Evolutionary conservation across 2,113 vertebrate species (phyloP).

Genomic region (Butastur rufipennis): DNA sequence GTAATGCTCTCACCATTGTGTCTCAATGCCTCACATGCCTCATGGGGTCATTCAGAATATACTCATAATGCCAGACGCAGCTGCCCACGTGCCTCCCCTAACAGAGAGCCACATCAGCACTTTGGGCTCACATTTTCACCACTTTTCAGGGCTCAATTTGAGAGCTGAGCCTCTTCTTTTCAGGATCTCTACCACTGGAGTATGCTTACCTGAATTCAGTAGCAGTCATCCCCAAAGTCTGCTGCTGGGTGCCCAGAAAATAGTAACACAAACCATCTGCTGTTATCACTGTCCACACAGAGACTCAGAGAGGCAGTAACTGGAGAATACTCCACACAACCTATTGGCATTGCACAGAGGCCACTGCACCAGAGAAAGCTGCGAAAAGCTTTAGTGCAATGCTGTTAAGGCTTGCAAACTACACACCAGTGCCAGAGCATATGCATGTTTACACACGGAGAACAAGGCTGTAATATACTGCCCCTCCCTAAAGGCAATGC

Average conservation of each 20-base stretch:
- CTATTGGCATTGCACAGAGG: background rate
- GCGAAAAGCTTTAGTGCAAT: background rate
- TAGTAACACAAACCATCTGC: background rate
- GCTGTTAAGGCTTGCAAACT: background rate
- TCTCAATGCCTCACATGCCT: background rate
- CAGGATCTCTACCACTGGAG: background rate
- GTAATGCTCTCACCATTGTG: background rate
- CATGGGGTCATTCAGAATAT: background rate
- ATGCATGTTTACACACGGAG: fast-evolving
- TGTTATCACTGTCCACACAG: background rate
- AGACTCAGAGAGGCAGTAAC: background rate
- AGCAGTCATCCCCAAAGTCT: background rate
- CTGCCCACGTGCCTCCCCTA: background rate
- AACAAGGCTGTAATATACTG: background rate
- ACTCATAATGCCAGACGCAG: background rate
- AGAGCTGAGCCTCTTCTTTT: background rate
- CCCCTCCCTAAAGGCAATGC: background rate
- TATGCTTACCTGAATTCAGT: background rate
- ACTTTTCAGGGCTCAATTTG: background rate
- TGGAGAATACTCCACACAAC: background rate
- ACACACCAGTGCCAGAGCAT: background rate
- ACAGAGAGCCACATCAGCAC: background rate
- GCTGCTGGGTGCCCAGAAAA: background rate
- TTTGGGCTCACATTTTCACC: background rate
- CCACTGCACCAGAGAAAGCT: background rate